phyloP scores from a whole-genome alignment of 2,113 vertebrate genomes.

The Scortum barcoo region DNA sequence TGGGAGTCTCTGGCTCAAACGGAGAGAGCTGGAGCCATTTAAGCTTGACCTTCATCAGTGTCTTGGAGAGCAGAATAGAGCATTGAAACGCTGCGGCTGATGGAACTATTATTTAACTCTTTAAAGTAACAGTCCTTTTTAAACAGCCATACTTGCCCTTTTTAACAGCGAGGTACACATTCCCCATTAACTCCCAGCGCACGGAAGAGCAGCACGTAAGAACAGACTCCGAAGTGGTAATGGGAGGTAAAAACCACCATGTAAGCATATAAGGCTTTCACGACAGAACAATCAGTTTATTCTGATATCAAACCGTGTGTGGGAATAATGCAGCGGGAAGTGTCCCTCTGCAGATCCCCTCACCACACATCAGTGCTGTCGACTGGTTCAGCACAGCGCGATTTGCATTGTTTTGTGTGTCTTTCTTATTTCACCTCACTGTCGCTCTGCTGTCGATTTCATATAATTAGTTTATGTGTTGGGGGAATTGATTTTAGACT shows the following conservation, averaged over 20 bases:
- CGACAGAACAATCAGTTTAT: neutral
- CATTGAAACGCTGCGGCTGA: conserved; percentile 57
- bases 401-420: conserved; percentile 12
- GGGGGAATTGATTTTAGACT: conserved; percentile 31
- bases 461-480: conserved; percentile 16
- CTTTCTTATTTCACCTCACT: conserved; percentile 13
- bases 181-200: conserved; percentile 1
- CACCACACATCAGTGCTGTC: conserved; percentile 4
- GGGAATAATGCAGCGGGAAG: neutral
- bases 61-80: conserved; percentile 63
- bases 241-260: neutral
- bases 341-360: neutral
- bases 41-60: conserved; percentile 80
- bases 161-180: conserved; percentile 2
- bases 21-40: conserved; percentile 66
- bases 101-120: conserved; percentile 68
- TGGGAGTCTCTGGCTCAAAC: conserved; percentile 57
- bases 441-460: conserved; percentile 9
- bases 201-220: neutral
- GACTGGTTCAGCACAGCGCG: neutral
- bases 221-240: neutral
- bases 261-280: neutral
- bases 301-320: neutral
- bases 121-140: conserved; percentile 54
- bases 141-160: conserved; percentile 28